These are phyloP conservation scores for Tetrao urogallus DNA, from an alignment of 2,113 vertebrate species.

Conservation along the genomic window DNA sequence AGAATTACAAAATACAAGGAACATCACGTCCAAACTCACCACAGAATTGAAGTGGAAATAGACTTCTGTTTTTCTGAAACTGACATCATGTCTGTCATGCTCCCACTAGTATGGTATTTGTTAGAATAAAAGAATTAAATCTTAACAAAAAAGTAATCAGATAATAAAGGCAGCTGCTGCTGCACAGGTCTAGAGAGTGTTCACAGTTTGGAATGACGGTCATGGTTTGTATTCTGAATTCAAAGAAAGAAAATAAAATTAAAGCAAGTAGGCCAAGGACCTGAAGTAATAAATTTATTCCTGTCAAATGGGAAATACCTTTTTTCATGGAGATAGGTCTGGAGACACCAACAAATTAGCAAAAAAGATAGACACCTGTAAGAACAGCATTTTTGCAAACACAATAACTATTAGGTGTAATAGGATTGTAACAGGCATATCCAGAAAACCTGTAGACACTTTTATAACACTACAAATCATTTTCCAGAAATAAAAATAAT, in stretches of 20 bases:
- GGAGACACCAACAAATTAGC: not conserved
- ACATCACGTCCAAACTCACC: not conserved
- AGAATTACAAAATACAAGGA: not conserved
- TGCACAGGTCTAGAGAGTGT: not conserved
- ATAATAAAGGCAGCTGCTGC: not conserved
- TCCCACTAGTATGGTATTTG: not conserved
- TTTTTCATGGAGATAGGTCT: not conserved
- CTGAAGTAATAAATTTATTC: not conserved
- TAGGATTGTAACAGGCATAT: not conserved
- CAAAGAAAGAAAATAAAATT: not conserved
- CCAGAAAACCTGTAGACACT: not conserved
- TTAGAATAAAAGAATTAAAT: not conserved
- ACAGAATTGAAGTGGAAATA: not conserved
- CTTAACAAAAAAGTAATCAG: not conserved
- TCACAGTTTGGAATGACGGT: not conserved
- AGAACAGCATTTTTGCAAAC: not conserved
- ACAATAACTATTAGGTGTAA: not conserved
- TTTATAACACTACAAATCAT: not conserved
- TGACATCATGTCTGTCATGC: not conserved
- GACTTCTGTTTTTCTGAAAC: not conserved
- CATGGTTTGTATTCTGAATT: not conserved
- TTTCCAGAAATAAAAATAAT: not conserved
- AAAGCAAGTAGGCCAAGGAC: not conserved
- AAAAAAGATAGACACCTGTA: not conserved
- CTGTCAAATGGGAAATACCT: not conserved